These are phyloP conservation scores for Leptinotarsa tumamoca DNA, from an alignment of 2,888 invertebrate genomes.

Conservation along the genomic window DNA sequence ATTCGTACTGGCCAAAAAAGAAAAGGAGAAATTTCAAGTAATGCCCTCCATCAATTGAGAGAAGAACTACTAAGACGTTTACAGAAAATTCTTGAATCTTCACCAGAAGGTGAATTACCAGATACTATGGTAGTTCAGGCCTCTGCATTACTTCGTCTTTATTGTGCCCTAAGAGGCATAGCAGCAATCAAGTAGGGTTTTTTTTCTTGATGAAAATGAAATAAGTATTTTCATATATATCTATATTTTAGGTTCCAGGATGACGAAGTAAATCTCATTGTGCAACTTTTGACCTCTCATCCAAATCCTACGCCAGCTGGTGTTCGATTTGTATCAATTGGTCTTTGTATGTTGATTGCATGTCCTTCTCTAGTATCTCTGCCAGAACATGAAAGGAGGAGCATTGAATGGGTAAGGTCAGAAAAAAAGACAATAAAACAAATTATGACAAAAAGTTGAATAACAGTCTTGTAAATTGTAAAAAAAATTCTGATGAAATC, in stretches of 20 bases:
- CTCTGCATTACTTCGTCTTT: conserved; percentile 88
- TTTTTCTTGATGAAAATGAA: too few species aligned
- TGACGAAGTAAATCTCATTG: conserved; percentile 87
- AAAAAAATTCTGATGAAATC: too few species aligned
- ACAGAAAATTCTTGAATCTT: conserved; percentile 74
- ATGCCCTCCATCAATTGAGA: conserved; percentile 77
- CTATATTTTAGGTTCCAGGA: conserved; percentile 78
- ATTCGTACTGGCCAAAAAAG: conserved; percentile 88
- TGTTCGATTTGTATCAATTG: conserved; percentile 91
- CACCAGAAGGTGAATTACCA: conserved; percentile 72
- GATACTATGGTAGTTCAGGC: conserved; percentile 84
- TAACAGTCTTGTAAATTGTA: too few species aligned
- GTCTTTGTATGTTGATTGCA: conserved; percentile 93
- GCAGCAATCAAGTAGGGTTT: conserved; percentile 84
- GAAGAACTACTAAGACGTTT: conserved; percentile 81
- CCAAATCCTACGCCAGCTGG: conserved; percentile 93
- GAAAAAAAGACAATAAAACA: not conserved
- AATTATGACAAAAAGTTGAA: not conserved
- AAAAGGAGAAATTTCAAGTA: conserved; percentile 79
- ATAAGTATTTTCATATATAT: too few species aligned
- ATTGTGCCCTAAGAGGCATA: conserved; percentile 92
- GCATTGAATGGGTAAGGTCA: conserved; percentile 82
- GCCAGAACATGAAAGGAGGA: conserved; percentile 84
- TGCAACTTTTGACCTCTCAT: conserved; percentile 88
- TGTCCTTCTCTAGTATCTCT: conserved; percentile 85